Evolutionary conservation across 2,797 vertebrate genomes (phyloP).

Genomic region (Trachops cirrhosus): DNA sequence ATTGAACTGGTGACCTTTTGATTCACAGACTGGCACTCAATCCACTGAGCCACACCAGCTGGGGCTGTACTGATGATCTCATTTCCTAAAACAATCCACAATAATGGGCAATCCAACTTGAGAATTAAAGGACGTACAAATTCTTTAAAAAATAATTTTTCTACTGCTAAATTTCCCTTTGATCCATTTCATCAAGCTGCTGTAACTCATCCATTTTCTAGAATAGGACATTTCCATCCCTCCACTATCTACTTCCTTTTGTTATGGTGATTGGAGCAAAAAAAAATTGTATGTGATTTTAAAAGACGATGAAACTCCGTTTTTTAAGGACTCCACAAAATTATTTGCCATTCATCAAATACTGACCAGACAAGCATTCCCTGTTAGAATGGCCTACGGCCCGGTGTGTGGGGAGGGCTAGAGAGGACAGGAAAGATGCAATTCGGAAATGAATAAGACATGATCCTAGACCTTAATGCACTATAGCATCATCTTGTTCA

Average conservation of each 20-base stretch:
- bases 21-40: too few relatives aligned
- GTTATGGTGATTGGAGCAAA: background rate
- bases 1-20: too few relatives aligned
- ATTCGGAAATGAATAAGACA: background rate
- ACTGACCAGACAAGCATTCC: background rate
- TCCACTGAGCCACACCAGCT: too few relatives aligned
- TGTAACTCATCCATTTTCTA: background rate
- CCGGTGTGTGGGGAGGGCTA: too few relatives aligned
- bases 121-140: conserved; percentile 9
- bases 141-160: background rate
- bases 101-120: background rate
- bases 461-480: background rate
- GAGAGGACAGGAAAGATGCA: background rate
- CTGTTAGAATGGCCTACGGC: background rate
- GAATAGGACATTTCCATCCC: background rate
- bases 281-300: background rate
- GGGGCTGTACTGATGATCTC: background rate
- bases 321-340: background rate
- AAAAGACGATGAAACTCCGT: background rate
- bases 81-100: background rate
- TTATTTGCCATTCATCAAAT: conserved; percentile 14
- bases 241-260: background rate
- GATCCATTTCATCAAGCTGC: background rate
- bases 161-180: background rate
- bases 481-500: background rate